These are phyloP conservation scores for Alca torda DNA, from an alignment of 2,797 vertebrate genomes.

Conservation along the genomic window DNA sequence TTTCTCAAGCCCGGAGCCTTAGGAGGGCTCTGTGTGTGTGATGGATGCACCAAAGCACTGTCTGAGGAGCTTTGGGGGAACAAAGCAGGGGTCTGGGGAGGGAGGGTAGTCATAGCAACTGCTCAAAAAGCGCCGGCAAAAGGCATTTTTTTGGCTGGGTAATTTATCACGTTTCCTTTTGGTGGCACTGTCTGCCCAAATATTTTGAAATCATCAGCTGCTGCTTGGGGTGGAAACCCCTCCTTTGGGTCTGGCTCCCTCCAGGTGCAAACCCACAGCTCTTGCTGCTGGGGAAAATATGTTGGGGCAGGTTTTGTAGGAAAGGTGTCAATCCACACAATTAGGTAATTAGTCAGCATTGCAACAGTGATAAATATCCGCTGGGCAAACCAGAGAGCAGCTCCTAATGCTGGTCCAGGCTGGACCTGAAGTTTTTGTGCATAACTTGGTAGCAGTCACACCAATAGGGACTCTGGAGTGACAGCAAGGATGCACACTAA, in stretches of 20 bases:
- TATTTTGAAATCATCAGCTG: not conserved
- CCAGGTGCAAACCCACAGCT: not conserved
- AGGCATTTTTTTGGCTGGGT: not conserved
- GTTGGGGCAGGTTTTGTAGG: not conserved
- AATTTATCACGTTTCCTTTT: conserved; percentile 33
- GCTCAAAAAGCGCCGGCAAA: accelerated
- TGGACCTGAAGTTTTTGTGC: not conserved
- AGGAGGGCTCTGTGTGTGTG: no score
- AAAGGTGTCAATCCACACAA: not conserved
- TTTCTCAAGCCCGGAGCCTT: accelerated
- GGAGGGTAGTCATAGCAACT: not conserved
- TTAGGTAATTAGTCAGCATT: not conserved
- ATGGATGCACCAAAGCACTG: accelerated
- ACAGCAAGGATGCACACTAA: not conserved
- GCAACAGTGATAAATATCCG: not conserved
- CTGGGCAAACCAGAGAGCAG: not conserved
- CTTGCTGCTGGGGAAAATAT: not conserved
- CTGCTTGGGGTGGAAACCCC: not conserved
- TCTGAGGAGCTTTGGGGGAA: not conserved
- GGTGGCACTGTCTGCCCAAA: conserved; percentile 56
- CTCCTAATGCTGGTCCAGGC: no score
- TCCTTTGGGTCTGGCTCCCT: not conserved
- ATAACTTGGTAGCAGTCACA: accelerated
- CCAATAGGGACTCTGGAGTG: not conserved
- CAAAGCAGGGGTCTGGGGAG: not conserved